A percentile compares a stretch with the other conserved stretches of the same genome.
phyloP scores from a whole-genome alignment of 2,888 invertebrate species.

The Ellobium chinense region DNA sequence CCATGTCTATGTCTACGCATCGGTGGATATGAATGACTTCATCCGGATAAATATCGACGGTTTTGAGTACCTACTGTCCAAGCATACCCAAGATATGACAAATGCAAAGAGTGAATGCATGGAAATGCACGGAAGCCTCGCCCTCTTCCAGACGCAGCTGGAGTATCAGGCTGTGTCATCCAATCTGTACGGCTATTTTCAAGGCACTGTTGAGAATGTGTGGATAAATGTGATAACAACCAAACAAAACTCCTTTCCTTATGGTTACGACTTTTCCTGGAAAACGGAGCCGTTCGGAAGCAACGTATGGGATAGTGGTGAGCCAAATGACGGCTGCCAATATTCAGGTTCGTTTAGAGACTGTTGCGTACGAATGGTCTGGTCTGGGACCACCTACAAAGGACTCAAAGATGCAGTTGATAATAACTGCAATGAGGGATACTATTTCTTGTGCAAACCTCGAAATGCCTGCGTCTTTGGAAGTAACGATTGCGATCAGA shows the following conservation, averaged over 20 bases:
- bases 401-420: neutral
- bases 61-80: neutral
- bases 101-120: neutral
- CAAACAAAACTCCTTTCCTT: too few relatives aligned
- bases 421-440: too few relatives aligned
- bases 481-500: neutral
- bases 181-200: neutral
- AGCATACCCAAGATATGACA: neutral
- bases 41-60: neutral
- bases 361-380: neutral
- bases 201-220: too few relatives aligned
- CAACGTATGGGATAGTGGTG: neutral
- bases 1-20: too few relatives aligned
- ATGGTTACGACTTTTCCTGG: too few relatives aligned
- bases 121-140: neutral
- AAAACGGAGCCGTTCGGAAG: neutral
- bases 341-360: neutral
- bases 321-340: neutral
- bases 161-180: neutral
- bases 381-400: neutral
- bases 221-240: too few relatives aligned
- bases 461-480: neutral
- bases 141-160: neutral
- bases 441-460: neutral
- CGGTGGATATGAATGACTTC: too few relatives aligned